phyloP scores from a whole-genome alignment of 2,113 vertebrate species.

The Crotalus horridus region DNA sequence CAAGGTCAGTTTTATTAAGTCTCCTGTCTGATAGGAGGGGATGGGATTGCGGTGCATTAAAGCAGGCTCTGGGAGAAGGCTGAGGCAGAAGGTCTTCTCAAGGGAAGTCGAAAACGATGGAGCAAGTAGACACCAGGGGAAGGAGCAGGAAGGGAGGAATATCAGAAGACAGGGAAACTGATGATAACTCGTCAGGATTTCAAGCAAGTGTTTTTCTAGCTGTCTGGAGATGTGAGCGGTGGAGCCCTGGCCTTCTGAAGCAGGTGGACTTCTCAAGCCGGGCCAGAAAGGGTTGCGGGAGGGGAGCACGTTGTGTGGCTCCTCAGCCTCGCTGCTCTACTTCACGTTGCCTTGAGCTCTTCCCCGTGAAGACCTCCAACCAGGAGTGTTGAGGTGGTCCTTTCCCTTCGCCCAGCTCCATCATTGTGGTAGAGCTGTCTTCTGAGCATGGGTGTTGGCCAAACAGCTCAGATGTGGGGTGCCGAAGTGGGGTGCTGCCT shows the following conservation, averaged over 20 bases:
- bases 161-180: neutral
- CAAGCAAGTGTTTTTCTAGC: neutral
- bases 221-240: neutral
- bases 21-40: neutral
- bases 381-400: neutral
- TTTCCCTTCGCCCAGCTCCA: neutral
- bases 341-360: neutral
- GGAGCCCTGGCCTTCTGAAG: neutral
- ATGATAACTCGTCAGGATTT: neutral
- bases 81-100: neutral
- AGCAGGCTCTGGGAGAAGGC: constrained; percentile 12
- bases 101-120: neutral
- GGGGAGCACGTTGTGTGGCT: neutral
- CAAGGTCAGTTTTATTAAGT: neutral
- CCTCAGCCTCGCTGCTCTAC: neutral
- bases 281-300: neutral
- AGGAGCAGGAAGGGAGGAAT: neutral
- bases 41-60: neutral
- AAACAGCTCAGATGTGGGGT: neutral
- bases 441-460: neutral
- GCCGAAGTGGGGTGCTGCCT: neutral
- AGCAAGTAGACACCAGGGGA: neutral
- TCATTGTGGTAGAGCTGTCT: neutral
- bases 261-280: neutral
- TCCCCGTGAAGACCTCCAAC: neutral